A percentile compares a stretch with the other conserved stretches of the same genome.
phyloP scores from a whole-genome alignment of 2,113 vertebrate species.

The Phalacrocorax aristotelis region DNA sequence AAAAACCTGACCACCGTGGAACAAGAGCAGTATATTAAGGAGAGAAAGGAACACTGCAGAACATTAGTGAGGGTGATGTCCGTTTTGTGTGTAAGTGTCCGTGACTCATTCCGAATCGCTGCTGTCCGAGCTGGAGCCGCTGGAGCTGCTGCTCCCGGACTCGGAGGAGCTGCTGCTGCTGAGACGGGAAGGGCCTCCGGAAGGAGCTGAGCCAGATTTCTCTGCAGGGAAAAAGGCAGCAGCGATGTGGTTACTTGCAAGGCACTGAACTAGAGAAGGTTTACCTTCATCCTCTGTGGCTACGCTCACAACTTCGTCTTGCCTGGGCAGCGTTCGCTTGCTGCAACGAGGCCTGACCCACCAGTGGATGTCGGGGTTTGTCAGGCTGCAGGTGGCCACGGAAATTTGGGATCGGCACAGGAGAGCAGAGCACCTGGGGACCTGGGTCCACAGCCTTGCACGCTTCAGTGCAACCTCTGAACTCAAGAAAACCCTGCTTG shows the following conservation, averaged over 20 bases:
- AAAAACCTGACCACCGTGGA: constrained; percentile 56
- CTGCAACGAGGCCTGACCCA: not conserved
- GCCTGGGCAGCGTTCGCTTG: not conserved
- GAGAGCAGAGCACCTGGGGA: not conserved
- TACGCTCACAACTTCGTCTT: not conserved
- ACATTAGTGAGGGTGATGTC: not conserved
- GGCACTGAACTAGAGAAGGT: not conserved
- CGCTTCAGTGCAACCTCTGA: not conserved
- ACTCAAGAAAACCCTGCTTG: not conserved
- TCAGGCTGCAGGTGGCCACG: not conserved
- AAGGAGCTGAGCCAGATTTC: constrained; percentile 75
- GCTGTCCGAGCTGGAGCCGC: constrained; percentile 88
- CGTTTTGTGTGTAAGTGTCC: not conserved
- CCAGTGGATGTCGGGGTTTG: not conserved
- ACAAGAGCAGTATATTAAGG: constrained; percentile 42
- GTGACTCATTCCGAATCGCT: constrained; percentile 78
- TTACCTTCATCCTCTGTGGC: not conserved
- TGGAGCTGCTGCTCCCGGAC: constrained; percentile 84
- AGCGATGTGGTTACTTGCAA: not conserved
- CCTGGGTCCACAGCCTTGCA: too few species aligned
- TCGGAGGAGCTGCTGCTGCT: constrained; percentile 86
- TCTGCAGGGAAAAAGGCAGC: constrained; percentile 69
- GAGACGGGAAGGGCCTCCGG: constrained; percentile 83
- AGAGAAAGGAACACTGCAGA: constrained; percentile 24
- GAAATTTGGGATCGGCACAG: not conserved